Conservation (phyloP, 2,113 vertebrate species). For the Murina feae region DNA sequence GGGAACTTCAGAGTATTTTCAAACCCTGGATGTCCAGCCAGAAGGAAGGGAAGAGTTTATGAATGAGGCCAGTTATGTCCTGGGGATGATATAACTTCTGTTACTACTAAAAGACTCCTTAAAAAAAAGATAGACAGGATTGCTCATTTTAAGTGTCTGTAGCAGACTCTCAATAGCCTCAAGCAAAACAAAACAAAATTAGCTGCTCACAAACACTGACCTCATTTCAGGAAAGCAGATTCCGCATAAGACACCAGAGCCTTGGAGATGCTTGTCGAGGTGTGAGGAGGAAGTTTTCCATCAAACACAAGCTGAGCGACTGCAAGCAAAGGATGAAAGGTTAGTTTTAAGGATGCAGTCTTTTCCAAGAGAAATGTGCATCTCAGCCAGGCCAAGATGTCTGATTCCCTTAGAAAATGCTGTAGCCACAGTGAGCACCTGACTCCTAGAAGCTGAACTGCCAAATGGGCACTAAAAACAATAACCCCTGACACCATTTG, state of each 20-base stretch:
- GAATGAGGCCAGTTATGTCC: neutral
- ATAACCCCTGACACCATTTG: neutral
- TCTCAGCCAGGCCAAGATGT: neutral
- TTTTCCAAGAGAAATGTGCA: neutral
- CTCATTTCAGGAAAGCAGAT: neutral
- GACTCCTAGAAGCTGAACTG: neutral
- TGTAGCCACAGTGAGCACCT: neutral
- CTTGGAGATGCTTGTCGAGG: neutral
- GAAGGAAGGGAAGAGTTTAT: neutral
- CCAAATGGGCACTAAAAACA: slow-evolving; percentile 6
- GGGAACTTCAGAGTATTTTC: neutral
- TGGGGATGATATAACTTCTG: neutral
- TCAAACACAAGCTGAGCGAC: neutral
- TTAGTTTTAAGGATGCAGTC: neutral
- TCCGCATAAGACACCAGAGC: neutral
- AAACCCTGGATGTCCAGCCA: neutral
- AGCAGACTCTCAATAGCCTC: neutral
- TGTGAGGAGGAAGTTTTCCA: neutral
- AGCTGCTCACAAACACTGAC: neutral
- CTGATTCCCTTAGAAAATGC: slow-evolving; percentile 23
- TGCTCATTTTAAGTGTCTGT: neutral
- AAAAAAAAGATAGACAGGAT: neutral
- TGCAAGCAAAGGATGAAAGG: neutral
- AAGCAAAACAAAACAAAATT: neutral
- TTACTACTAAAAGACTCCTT: neutral